phyloP scores from a whole-genome alignment of 2,888 invertebrate species.

The Epsilonema sp. region DNA sequence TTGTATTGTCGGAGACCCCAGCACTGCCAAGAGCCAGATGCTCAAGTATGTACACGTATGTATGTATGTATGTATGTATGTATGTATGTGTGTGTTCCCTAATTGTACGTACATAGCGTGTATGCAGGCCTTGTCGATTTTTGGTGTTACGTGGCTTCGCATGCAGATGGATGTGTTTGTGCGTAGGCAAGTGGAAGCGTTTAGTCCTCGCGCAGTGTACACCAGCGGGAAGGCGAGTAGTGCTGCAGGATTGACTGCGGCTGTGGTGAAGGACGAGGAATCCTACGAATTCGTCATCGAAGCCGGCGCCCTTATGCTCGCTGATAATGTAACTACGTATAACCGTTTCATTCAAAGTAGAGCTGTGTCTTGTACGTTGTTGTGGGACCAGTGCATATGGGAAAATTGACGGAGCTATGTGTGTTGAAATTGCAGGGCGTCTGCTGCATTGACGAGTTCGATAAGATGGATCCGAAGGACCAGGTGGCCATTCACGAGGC shows the following conservation, averaged over 20 bases:
- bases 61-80: conserved; percentile 34
- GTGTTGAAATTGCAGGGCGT: conserved; percentile 43
- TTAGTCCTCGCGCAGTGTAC: conserved; percentile 85
- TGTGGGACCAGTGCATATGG: no score
- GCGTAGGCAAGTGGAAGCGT: conserved; percentile 48
- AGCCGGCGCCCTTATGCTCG: conserved; percentile 97
- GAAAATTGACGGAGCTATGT: no score
- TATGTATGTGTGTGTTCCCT: no score
- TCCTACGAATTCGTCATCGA: conserved; percentile 96
- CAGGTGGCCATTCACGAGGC: conserved; percentile 99
- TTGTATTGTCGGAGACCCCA: conserved; percentile 94
- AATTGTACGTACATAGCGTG: no score
- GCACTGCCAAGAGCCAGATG: conserved; percentile 92
- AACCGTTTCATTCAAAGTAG: background rate
- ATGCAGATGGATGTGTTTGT: no score
- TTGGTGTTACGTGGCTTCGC: no score
- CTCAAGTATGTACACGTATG: conserved; percentile 49
- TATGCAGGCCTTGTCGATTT: no score
- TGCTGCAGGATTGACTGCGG: conserved; percentile 93
- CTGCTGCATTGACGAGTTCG: conserved; percentile 98
- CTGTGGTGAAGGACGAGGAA: conserved; percentile 92
- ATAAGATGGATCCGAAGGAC: conserved; percentile 93
- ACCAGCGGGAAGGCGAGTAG: conserved; percentile 95
- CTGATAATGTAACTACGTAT: conserved; percentile 48
- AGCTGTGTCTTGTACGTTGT: background rate